Percentiles rank a stretch among this genome's conserved stretches.
phyloP scores from a whole-genome alignment of 2,888 invertebrate genomes.

The Macroteleia sp. region DNA sequence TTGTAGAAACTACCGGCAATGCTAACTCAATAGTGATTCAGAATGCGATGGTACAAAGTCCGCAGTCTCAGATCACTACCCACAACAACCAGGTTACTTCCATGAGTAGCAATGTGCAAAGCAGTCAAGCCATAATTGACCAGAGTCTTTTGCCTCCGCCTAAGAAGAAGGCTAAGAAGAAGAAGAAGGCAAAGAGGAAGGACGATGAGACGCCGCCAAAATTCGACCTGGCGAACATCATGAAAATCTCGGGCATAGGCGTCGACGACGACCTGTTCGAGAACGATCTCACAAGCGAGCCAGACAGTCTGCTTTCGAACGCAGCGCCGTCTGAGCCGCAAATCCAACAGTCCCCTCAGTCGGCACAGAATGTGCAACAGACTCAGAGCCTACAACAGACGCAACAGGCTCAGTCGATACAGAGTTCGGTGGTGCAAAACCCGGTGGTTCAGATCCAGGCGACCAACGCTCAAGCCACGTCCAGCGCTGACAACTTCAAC shows the following conservation, averaged over 20 bases:
- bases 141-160: conserved; percentile 84
- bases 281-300: conserved; percentile 76
- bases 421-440: conserved; percentile 65
- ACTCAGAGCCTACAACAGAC: too few relatives aligned
- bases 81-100: conserved; percentile 73
- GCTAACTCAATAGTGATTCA: conserved; percentile 81
- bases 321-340: conserved; percentile 71
- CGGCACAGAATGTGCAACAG: conserved; percentile 43
- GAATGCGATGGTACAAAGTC: conserved; percentile 82
- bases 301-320: conserved; percentile 66
- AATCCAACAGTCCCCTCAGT: conserved; percentile 61
- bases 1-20: conserved; percentile 75
- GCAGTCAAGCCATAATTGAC: conserved; percentile 76
- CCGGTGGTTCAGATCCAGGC: conserved; percentile 75
- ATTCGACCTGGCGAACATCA: conserved; percentile 89
- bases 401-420: conserved; percentile 1
- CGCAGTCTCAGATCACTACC: conserved; percentile 77
- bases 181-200: conserved; percentile 85
- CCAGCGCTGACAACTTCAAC: conserved; percentile 67
- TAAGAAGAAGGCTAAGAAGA: conserved; percentile 85
- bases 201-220: conserved; percentile 85
- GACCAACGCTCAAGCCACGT: conserved; percentile 69
- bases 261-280: conserved; percentile 87
- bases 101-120: conserved; percentile 71
- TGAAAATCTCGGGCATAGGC: conserved; percentile 90